Percentiles rank a stretch among this genome's conserved stretches.
Evolutionary conservation across 2,113 vertebrate genomes (phyloP).

Genomic region (Laticauda laticaudata): DNA sequence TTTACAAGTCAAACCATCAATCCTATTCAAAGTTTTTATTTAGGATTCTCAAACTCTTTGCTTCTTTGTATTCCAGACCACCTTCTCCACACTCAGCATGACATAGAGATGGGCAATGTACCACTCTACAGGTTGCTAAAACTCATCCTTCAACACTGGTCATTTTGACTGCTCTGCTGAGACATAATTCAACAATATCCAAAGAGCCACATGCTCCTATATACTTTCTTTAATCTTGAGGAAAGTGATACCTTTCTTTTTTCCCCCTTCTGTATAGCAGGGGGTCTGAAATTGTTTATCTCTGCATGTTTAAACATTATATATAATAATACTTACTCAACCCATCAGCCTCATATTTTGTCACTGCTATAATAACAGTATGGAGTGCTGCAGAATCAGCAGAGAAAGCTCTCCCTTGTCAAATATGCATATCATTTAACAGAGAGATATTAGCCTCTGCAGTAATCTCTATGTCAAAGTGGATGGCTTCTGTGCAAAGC

Average conservation of each 20-base stretch:
- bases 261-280: background rate
- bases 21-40: background rate
- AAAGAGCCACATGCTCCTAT: background rate
- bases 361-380: background rate
- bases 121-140: background rate
- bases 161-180: background rate
- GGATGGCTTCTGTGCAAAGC: background rate
- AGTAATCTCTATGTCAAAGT: background rate
- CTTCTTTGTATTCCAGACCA: background rate
- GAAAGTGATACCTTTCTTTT: background rate
- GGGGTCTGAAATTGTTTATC: background rate
- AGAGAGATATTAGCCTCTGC: background rate
- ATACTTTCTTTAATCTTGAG: background rate
- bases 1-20: background rate
- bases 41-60: background rate
- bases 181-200: background rate
- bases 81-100: background rate
- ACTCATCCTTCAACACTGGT: background rate
- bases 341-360: background rate
- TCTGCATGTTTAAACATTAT: background rate
- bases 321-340: background rate
- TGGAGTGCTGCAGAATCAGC: background rate
- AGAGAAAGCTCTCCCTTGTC: background rate
- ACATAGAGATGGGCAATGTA: background rate
- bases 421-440: background rate